Conservation (phyloP, 2,113 vertebrate genomes). For the Actinemys pallida region DNA sequence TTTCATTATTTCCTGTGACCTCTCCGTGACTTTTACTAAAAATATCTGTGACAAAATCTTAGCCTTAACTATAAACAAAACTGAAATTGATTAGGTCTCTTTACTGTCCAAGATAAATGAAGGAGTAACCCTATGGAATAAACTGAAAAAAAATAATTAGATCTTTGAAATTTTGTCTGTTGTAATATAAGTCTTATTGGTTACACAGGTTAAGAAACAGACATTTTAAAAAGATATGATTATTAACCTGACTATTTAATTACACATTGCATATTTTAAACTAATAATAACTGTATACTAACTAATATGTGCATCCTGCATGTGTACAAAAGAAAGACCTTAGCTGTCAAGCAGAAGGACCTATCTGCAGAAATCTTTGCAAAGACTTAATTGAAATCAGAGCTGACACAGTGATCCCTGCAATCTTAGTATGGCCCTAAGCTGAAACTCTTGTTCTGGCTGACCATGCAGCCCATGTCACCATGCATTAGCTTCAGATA, state of each 20-base stretch:
- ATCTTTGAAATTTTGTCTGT: background rate
- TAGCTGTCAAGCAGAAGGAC: conserved; percentile 17
- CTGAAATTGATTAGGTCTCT: background rate
- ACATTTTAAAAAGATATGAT: background rate
- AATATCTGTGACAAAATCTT: too few relatives aligned
- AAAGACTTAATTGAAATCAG: background rate
- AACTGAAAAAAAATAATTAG: background rate
- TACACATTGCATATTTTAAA: background rate
- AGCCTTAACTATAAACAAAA: background rate
- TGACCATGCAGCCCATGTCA: conserved; percentile 65
- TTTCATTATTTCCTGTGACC: too few relatives aligned
- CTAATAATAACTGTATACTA: rapidly evolving
- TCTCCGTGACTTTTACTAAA: too few relatives aligned
- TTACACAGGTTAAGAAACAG: background rate
- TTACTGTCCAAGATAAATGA: background rate
- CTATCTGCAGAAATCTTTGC: background rate
- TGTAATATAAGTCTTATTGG: background rate
- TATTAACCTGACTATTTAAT: background rate
- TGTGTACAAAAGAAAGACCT: background rate
- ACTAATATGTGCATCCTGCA: background rate
- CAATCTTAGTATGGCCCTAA: conserved; percentile 1
- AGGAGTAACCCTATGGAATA: background rate
- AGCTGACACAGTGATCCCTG: conserved; percentile 32
- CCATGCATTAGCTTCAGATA: conserved; percentile 55
- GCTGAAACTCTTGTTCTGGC: conserved; percentile 45